Percentiles rank a stretch among this genome's conserved stretches.
Conservation (phyloP, 2,113 vertebrate genomes). For the Procapra przewalskii region DNA sequence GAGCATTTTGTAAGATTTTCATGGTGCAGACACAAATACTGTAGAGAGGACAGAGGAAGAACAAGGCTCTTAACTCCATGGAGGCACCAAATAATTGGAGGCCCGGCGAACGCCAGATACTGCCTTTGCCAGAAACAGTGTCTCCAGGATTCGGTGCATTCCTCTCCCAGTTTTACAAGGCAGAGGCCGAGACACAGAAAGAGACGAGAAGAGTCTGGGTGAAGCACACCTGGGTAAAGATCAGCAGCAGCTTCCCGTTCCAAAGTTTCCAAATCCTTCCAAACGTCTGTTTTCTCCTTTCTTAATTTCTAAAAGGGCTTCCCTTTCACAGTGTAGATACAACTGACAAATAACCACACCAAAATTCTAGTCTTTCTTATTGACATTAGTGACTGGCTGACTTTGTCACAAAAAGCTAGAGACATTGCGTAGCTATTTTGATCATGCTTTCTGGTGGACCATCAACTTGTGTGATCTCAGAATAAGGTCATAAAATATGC, state of each 20-base stretch:
- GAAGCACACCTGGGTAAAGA: background rate
- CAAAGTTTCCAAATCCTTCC: background rate
- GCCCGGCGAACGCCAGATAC: rapidly evolving
- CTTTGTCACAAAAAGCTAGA: background rate
- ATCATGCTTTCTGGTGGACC: background rate
- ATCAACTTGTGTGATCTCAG: background rate
- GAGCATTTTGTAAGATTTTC: background rate
- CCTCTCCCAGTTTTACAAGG: background rate
- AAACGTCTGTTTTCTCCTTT: background rate
- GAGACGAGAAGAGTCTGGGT: background rate
- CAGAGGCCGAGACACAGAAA: background rate
- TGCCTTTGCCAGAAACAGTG: too few relatives aligned
- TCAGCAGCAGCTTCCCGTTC: background rate
- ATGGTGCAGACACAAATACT: too few relatives aligned
- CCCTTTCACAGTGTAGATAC: constrained; percentile 22
- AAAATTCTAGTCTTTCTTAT: constrained; percentile 9
- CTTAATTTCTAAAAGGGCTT: background rate
- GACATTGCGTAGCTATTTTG: background rate
- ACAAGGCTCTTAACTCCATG: rapidly evolving
- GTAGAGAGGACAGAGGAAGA: rapidly evolving
- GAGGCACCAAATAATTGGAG: rapidly evolving
- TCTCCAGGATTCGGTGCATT: background rate
- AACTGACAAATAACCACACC: background rate
- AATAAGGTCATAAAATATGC: background rate
- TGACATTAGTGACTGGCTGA: background rate